Evolutionary conservation across 1,140 invertebrate genomes (phyloP).

Genomic region (silkworm (Bombyx mori)): ASM3026992v2 NC_085123.1:7156501-7157000

Average conservation of each 20-base stretch:
- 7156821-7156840: slow-evolving; percentile 78
- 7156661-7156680: slow-evolving; percentile 98
- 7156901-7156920: too few species aligned
- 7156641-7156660: slow-evolving; percentile 87
- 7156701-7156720: slow-evolving; percentile 95
- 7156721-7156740: slow-evolving; percentile 93
- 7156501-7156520: slow-evolving; percentile 92
- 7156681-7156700: slow-evolving; percentile 93
- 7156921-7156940: too few species aligned
- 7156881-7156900: too few species aligned
- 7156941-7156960: too few species aligned
- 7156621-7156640: slow-evolving; percentile 82
- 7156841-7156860: slow-evolving; percentile 92
- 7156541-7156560: slow-evolving; percentile 78
- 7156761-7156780: slow-evolving; percentile 85
- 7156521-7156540: slow-evolving; percentile 85
- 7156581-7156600: not conserved
- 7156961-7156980: too few species aligned
- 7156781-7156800: slow-evolving; percentile 82
- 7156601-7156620: not conserved
- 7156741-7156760: slow-evolving; percentile 86
- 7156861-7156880: slow-evolving; percentile 3
- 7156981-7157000: too few species aligned
- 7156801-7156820: slow-evolving; percentile 83
- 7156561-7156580: not conserved